Evolutionary conservation across 1,140 invertebrate genomes (phyloP), one percentile per base, ranked within the genome.

Genomic region (Sminthurides bifidus): DNA sequence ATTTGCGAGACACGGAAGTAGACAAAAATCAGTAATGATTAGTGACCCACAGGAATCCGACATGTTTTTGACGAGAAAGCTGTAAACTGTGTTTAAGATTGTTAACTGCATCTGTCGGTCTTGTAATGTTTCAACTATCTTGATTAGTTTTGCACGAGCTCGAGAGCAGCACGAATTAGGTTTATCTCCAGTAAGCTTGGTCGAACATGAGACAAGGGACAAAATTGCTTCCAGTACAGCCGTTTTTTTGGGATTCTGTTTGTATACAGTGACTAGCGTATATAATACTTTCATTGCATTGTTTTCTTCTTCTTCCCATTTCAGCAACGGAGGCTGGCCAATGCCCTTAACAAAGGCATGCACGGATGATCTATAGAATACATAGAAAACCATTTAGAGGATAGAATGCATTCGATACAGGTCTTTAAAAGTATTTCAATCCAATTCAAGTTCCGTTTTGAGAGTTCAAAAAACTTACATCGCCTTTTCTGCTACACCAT

Each of bases 241-340:
- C 33, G 10, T 26, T 48, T 54, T 31, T 43, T 35, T 12, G 46
- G 57, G 8, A 43, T 23, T 24, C 37, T 43, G 12, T 31, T 61
- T 53, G 37, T 45, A 58, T n/a, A 55, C 55, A 3, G 27, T 33
- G 15, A 61, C 15, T 14, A 52, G 19, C 19, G 49, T 52, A 6
- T 31, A 10, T 30, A 54, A 19, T 10, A 58, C 37, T 23, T 54
- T 41, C 2, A 38, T 31, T 23, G 56, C 23, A 21, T 58, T 55
- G 17, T 30, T 41, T 40, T 61, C 52, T 26, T 58, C 60, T 15
- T 58, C 54, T 8, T 24, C 29, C 60, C 60, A 61, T 29, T 51
- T 48, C 35, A 55, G 14, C n/a, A 19, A 30, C 3, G 26, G 17
- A n/a, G n/a, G n/a, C n/a, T n/a, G n/a, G n/a, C n/a, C n/a, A n/a